Evolutionary conservation across 2,888 invertebrate genomes (phyloP), one percentile per base, ranked within the genome.

Genomic region (Campopleginae sp.): DNA sequence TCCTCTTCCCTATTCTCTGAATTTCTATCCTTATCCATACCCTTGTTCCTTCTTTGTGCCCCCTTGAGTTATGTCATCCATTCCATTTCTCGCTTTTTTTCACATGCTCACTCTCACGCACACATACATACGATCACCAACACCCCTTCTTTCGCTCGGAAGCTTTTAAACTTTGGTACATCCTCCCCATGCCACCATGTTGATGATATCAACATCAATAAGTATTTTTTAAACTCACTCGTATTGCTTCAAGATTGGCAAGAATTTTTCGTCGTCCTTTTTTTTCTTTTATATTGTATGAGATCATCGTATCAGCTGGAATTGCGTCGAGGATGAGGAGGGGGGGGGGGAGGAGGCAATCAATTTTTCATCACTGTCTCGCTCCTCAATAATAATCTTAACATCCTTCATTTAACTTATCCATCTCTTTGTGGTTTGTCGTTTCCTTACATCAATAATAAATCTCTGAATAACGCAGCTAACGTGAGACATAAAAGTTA

Each of bases 401-500:
- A 33, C 23, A 19, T 75, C 42, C 38, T 58, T 81, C 68, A 12
- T 81, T 38, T 66, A 80, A 77, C 80, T 86, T 72, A 82, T 76
- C 65, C 44, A 58, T 58, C 14, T 58, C 58, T 58, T 27, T 27
- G 14, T 58, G 1, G 12, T 58, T 12, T 27, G 4, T 58, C 58
- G 14, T 58, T 76, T 10, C 76, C 80, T 82, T 85, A 77, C 66
- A 76, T 86, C 48, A 77, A 84, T 76, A 86, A 87, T 86, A 86
- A 84, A 86, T 76, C 82, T 81, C 86, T 78, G 86, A 86, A 84
- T 72, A 87, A 87, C 82, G 72, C 77, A 74, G 82, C 83, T 86
- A 86, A 87, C 86, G 82, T 75, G 80, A 86, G 82, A 87, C 86
- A 77, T 81, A 84, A 87, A 84, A 82, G 85, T 58, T 75, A 80